These are phyloP conservation scores for Heteractis magnifica DNA, from an alignment of 92 coral and sea anemone species.

Conservation along the genomic window DNA sequence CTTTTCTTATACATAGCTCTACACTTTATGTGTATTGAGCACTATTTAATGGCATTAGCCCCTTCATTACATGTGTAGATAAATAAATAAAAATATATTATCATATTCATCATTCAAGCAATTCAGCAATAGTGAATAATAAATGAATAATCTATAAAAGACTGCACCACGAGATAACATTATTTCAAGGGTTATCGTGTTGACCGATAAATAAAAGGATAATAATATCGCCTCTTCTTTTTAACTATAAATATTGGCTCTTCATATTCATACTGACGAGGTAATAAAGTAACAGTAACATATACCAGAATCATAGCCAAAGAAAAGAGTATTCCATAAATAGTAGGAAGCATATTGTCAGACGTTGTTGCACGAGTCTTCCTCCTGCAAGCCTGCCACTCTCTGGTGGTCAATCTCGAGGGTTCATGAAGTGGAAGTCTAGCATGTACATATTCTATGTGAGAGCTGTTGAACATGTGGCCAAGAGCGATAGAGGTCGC, in stretches of 20 bases:
- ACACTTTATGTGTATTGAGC: too few species aligned
- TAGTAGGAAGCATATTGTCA: constrained; percentile 24
- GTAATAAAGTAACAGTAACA: constrained; percentile 36
- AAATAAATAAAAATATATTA: too few species aligned
- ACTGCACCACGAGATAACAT: too few species aligned
- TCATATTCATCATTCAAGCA: too few species aligned
- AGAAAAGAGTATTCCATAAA: constrained; percentile 36
- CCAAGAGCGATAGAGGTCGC: constrained; percentile 40
- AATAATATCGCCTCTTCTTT: constrained; percentile 14
- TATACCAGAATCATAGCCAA: constrained; percentile 27
- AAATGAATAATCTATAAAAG: too few species aligned
- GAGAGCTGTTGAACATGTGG: constrained; percentile 22
- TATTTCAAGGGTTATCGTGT: background rate
- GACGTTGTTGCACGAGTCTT: background rate
- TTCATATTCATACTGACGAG: constrained; percentile 17
- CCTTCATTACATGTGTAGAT: too few species aligned
- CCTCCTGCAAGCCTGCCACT: constrained; percentile 27
- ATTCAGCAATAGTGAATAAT: too few species aligned
- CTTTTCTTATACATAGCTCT: too few species aligned
- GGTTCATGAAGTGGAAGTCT: constrained; percentile 25
- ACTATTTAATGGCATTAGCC: too few species aligned
- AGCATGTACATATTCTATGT: constrained; percentile 29
- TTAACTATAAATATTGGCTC: background rate
- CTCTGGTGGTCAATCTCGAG: constrained; percentile 13
- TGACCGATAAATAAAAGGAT: constrained; percentile 23